phyloP scores from a whole-genome alignment of 2,113 vertebrate species.

The Alethe diademata region DNA sequence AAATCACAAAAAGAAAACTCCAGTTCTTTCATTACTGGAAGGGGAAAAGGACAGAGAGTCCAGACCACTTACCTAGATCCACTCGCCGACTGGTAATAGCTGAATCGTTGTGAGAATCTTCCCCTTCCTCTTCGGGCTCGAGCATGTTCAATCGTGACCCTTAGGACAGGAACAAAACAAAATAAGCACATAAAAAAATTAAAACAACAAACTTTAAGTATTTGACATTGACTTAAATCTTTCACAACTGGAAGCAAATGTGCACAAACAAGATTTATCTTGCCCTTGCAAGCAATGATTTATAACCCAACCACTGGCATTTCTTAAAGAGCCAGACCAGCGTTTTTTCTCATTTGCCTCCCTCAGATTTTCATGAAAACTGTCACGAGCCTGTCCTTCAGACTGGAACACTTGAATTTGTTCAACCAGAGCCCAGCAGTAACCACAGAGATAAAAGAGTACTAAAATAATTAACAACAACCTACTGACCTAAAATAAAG shows the following conservation, averaged over 20 bases:
- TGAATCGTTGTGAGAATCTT: slow-evolving; percentile 79
- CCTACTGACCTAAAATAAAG: background rate
- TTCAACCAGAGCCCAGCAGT: background rate
- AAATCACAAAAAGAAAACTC: background rate
- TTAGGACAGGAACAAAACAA: slow-evolving; percentile 21
- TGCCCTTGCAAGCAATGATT: background rate
- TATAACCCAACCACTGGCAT: background rate
- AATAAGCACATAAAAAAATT: background rate
- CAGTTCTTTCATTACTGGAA: background rate
- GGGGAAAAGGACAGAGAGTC: background rate
- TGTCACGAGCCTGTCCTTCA: background rate
- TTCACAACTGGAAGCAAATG: background rate
- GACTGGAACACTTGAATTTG: background rate
- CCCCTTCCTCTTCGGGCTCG: slow-evolving; percentile 80
- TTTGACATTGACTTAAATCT: background rate
- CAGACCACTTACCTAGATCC: slow-evolving; percentile 79
- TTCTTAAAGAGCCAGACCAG: background rate
- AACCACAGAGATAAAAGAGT: background rate
- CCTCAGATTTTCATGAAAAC: background rate
- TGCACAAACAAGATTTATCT: background rate
- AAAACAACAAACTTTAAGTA: background rate
- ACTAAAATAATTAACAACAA: background rate
- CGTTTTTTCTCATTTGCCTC: background rate
- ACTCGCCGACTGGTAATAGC: slow-evolving; percentile 84
- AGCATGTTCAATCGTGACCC: slow-evolving; percentile 90